phyloP scores from a whole-genome alignment of 2,888 invertebrate species.

The Brachylomia viminalis region DNA sequence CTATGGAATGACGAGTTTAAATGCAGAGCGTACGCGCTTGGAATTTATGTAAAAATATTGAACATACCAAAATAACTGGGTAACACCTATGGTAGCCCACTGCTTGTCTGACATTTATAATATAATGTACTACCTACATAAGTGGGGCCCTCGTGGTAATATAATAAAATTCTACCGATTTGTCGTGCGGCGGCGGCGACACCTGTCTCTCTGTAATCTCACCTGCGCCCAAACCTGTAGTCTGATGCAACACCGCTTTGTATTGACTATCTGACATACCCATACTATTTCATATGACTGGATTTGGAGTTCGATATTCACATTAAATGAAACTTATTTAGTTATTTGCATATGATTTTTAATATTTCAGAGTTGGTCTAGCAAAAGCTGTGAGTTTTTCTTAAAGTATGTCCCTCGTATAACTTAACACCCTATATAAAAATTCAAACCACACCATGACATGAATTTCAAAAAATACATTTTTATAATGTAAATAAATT shows the following conservation, averaged over 20 bases:
- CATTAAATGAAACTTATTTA: constrained; percentile 6
- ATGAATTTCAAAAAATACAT: not conserved
- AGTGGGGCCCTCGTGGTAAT: constrained; percentile 31
- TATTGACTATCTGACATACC: constrained; percentile 38
- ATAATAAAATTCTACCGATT: constrained; percentile 25
- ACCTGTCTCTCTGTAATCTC: constrained; percentile 55
- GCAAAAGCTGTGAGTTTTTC: not conserved
- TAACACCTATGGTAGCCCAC: constrained; percentile 38
- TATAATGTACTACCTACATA: constrained; percentile 34
- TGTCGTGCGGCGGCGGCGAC: constrained; percentile 20
- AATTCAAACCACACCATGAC: not conserved
- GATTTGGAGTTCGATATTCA: constrained; percentile 20
- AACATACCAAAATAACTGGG: constrained; percentile 60
- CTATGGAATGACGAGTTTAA: constrained; percentile 84
- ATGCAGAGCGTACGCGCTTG: constrained; percentile 82
- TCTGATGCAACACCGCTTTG: constrained; percentile 55
- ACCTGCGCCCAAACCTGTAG: constrained; percentile 26
- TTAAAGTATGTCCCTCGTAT: not conserved
- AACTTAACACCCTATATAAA: not conserved
- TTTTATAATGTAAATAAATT: not conserved
- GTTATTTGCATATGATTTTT: not conserved
- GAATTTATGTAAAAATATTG: constrained; percentile 79
- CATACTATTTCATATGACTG: constrained; percentile 30
- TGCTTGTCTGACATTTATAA: constrained; percentile 32
- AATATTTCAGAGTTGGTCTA: not conserved